Base-by-base conservation (phyloP, 2,797 vertebrate genomes). In the Brachyrhaphis roseni region DNA sequence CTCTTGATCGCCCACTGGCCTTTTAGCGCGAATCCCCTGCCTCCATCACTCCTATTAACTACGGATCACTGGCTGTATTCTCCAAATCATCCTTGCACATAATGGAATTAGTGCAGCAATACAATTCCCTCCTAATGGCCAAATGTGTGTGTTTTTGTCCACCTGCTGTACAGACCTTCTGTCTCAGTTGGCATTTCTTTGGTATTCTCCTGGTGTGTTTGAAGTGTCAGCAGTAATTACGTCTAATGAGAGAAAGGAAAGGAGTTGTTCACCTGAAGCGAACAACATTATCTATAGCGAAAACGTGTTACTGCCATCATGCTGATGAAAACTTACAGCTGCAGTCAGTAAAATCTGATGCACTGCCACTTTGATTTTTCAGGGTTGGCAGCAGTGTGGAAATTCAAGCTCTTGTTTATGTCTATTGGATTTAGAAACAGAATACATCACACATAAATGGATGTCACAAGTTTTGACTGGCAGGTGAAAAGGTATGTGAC, bases 21-120 rank as follows among this genome's bases (percentile, higher is more conserved):
- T 89, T 71, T 89, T 83, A 82, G 75, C 84, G 86, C 57, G 70
- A 79, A 83, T 91, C 88, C 92, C 84, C 68, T 82, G 88, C 91
- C 93, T 93, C 90, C 36, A 82, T 91, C 94, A 86, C 82, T 93
- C 93, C 95, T 90, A 93, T 97, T 96, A 96, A 92, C 92, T 95
- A 78, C 91, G 93, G 92, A 95, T 96, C 95, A 95, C 94, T 94
- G 93, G 92, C 78, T 89, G 79, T 90, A 90, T 94, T 94, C 92
- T 93, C 87, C 89, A 90, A 91, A 79, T 84, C 87, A 82, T 82
- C 81, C 74, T 78, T 84, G 80, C 80, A 83, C 84, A 43, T 92
- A 90, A 93, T 92, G 89, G 90, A 95, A 94, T 95, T 93, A 94
- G 91, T 81, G 82, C 86, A 66, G 82, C 71, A 39, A 79, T 87